These are phyloP conservation scores for Capromys pilorides DNA, from an alignment of 2,797 vertebrate genomes.

Conservation along the genomic window DNA sequence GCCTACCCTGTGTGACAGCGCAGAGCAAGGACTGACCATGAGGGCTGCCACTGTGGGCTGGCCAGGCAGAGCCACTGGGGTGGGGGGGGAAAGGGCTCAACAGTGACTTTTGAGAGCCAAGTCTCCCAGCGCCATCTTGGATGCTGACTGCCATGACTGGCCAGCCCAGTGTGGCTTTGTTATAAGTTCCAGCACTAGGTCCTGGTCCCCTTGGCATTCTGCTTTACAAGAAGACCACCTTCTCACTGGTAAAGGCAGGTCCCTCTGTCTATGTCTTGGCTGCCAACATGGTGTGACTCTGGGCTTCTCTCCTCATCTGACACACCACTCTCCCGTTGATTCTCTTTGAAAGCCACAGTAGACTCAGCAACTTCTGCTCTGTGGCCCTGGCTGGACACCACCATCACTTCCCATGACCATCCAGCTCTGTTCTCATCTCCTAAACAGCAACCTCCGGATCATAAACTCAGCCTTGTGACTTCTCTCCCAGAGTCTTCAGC, in stretches of 20 bases:
- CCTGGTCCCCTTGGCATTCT: neutral
- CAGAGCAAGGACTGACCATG: neutral
- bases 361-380: neutral
- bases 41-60: neutral
- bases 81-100: neutral
- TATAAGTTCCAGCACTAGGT: neutral
- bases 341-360: neutral
- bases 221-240: neutral
- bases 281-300: neutral
- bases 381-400: neutral
- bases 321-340: neutral
- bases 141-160: neutral
- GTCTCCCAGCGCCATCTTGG: too few species aligned
- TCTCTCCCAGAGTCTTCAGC: neutral
- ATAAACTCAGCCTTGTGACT: neutral
- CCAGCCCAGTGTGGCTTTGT: neutral
- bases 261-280: neutral
- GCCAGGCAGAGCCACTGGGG: neutral
- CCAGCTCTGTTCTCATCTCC: neutral
- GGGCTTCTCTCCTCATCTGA: neutral
- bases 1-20: neutral
- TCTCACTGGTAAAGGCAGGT: neutral
- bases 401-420: neutral
- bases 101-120: neutral
- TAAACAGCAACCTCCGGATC: neutral